Evolutionary conservation across 1,140 invertebrate species (phyloP), one percentile per base, ranked within the genome.

Genomic region (Alviniconcha marisindica): DNA sequence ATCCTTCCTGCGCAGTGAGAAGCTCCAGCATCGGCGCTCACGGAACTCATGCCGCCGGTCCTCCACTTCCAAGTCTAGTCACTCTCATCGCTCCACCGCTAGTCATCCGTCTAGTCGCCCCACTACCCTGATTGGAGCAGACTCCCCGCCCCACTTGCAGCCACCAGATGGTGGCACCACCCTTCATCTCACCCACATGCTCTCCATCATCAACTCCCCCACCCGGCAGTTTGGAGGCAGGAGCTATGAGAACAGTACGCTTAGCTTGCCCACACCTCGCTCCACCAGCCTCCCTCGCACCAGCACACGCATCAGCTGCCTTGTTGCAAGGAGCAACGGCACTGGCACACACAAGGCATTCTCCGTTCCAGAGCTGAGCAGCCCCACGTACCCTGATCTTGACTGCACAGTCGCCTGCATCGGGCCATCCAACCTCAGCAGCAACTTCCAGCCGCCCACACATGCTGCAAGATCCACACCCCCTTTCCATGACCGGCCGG

Each of bases 1-100:
- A 69, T 91, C 90, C 5, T 90, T 88, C 84, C 78, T 88, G 38
- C 85, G 85, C 42, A 91, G 88, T 36, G 84, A 87, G 14, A 86
- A 84, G 69, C 73, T 73, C 24, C 42, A 83, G 66, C 83, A 40
- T 40, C 38, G 24, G 33, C 78, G 78, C 40, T 44, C 42, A 5
- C 15, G 84, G 40, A 77, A 78, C 60, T 40, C 44, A 38, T 18
- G 40, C 38, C 76, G 38, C 31, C 44, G 78, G 42, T 84, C 83
- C 18, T 69, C 80, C 15, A 82, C 76, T 12, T 18, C 21, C 3
- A 28, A 60, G 18, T 80, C 56, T 44, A 69, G 78, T 31, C 38
- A 21, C 40, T 60, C 51, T 24, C 33, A 38, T 40, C 2, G 3
- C 4, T 42, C 38, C 21, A 31, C 24, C 10, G 56, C 51, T 66